Evolutionary conservation across 2,113 vertebrate species (phyloP), one percentile per base, ranked within the genome.

Genomic region (Atractosteus spatula): DNA sequence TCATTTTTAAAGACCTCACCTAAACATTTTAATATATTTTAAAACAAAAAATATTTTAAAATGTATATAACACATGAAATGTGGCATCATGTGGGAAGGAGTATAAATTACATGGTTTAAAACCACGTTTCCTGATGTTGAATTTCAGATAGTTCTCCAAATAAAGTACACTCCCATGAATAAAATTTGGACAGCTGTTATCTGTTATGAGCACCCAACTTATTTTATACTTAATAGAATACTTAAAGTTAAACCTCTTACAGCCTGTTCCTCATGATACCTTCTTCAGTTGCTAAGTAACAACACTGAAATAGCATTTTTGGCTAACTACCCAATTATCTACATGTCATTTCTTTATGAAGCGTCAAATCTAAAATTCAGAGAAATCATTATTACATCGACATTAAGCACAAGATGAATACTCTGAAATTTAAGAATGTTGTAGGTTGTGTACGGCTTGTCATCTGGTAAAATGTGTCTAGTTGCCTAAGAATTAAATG

Each of bases 201-300:
- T 11, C 29, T 11, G 41, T 65, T 65, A 65, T 42, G 29, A 65
- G 62, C 62, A 41, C 62, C 62, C 65, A 71, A 74, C 54, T 76
- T 73, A 43, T 74, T 80, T 75, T 69, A 69, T 41, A 62, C 41
- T 72, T 59, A 72, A 67, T 44, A 67, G 2, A 42, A 73, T 74
- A 72, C 73, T 75, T 74, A 73, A 44, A 62, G 62, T 66, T 76
- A 69, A 69, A 76, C 67, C 55, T 54, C 56, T 29, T 29, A 29
- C 69, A 63, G 70, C 62, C 64, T 51, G 75, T 82, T 73, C 74
- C 77, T 68, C 76, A 65, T 69, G 74, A 73, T 73, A 59, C 66
- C 73, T 76, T 73, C 76, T 71, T 78, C 74, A 62, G 78, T 82
- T 80, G 78, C 78, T 74, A 73, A 73, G 76, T 80, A 80, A 82